Base-by-base conservation (phyloP, 2,888 invertebrate species). In the Clistopyga incitator region DNA sequence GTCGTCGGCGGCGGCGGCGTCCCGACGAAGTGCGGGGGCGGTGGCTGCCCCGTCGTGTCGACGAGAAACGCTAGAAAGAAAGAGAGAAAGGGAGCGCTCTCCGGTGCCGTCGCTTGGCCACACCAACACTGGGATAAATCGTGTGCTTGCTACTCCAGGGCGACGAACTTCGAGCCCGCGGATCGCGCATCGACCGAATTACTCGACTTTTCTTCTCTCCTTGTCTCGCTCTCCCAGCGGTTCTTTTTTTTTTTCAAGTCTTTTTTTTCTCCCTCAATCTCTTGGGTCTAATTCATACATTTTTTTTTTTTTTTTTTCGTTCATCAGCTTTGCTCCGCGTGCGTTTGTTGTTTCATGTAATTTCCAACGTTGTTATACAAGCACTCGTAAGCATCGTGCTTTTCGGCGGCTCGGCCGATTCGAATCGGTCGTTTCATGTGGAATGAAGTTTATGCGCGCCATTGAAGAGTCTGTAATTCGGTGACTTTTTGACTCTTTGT, bases 101-200 rank as follows among this genome's bases (percentile, higher is more conserved):
- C 72, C 80, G 42, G 70, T 74, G 47, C 52, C 45, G 64, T 38
- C 64, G 64, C 64, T 42, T 65, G 71, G 54, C 75, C 68, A 29
- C 71, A 71, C 82, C 50, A 52, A 79, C 78, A 67, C 78, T 67
- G 64, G n/a, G 75, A 83, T 84, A 79, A 84, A 84, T 86, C 85
- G 78, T 45, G 47, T 65, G 34, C 78, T 74, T 78, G 74, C 71
- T 84, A 78, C 70, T 71, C 59, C 68, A 78, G 86, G 86, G 86
- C 86, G 86, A 86, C 86, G 86, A 86, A 86, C 86, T 85, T 86
- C 67, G 74, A 77, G 84, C 68, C 78, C 80, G 84, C 80, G 80
- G 84, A 84, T 81, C 84, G 82, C 84, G 81, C 83, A 85, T 84
- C 84, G 84, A 86, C 86, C 84, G 85, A 86, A 86, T 87, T 87